Base-by-base conservation (phyloP, 2,797 vertebrate genomes). In the Rhinoraja longicauda region DNA sequence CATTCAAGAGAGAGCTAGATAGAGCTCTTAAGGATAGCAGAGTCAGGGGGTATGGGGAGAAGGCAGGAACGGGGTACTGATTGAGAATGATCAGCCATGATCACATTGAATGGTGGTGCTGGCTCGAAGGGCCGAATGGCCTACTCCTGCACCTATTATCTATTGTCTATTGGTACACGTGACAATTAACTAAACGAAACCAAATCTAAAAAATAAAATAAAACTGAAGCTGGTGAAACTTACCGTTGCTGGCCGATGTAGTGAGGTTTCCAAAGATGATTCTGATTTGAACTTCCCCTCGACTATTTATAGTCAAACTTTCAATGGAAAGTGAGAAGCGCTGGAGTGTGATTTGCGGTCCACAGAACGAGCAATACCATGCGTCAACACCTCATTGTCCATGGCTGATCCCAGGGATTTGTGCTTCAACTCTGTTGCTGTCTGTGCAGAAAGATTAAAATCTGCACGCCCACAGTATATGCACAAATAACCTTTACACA, bases 401-500 rank as follows among this genome's bases (percentile, higher is more conserved):
- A 24, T 73, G 90, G 12, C 39, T 92, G 90, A 92, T 92, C 90
- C 70, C 90, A 73, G 73, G 90, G 90, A 92, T 92, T 88, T 67
- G 70, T 5, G 70, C n/a, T 75, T 53, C 72, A 73, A 92, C 90
- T 45, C 70, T 75, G 26, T 15, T n/a, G 39, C 29, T 70, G 90
- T 53, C 32, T 53, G 67, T 75, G 90, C 90, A 73, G 39, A 91
- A 92, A 92, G 90, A 92, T 92, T 91, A 91, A 53, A 92, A 75
- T 92, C 90, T 73, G 90, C 90, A 75, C n/a, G 26, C 53, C 67
- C 39, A 53, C 45, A 15, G 39, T 57, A 12, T 21, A 75, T 45
- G 90, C 70, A 82, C 93, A 94, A 95, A 92, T 92, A 92, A 75
- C 90, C 39, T 2, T 75, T 75, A 6, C 70, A 13, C 29, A 73